Evolutionary conservation across 2,888 invertebrate species (phyloP), one percentile per base, ranked within the genome.

Genomic region (Falcaria lacertinaria): DNA sequence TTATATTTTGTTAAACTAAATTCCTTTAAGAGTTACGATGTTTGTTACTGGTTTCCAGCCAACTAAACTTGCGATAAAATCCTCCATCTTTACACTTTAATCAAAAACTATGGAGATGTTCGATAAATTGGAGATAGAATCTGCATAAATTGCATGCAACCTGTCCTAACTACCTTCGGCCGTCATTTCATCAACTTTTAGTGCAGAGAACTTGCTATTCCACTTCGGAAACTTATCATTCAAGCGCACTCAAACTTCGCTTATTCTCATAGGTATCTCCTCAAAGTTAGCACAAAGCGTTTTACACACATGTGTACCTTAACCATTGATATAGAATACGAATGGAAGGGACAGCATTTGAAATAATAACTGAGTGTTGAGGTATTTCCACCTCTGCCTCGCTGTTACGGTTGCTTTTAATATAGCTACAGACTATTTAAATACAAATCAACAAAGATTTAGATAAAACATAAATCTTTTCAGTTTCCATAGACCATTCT

Each of bases 251-350:
- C 69, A 57, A 79, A 82, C 71, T 80, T 80, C 67, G 70, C 74
- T 74, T 80, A 77, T 73, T 77, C 78, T 71, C 74, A 68, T 71
- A 80, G 77, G 79, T 81, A 82, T 75, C 78, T 80, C 78, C 76
- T 78, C 74, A 75, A 79, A 82, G 74, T 83, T 80, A 76, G 66
- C 75, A 79, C 76, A 75, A 78, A 77, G 72, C 78, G 73, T 80
- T 84, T 82, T 82, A 79, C 74, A 78, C 80, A 79, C 84, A 84
- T 80, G 75, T 80, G 79, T 80, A 76, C 76, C 76, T 82, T 81
- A 66, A 65, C 52, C 72, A 33, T 44, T 42, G 72, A 70, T 43
- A 63, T 74, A 73, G 41, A 67, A 47, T 44, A 6, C 40, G 38
- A n/a, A 76, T 78, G 39, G 75, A 80, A 65, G 54, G 14, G 22